Evolutionary conservation across 2,113 vertebrate species (phyloP).

Genomic region (Dipodomys spectabilis): DNA sequence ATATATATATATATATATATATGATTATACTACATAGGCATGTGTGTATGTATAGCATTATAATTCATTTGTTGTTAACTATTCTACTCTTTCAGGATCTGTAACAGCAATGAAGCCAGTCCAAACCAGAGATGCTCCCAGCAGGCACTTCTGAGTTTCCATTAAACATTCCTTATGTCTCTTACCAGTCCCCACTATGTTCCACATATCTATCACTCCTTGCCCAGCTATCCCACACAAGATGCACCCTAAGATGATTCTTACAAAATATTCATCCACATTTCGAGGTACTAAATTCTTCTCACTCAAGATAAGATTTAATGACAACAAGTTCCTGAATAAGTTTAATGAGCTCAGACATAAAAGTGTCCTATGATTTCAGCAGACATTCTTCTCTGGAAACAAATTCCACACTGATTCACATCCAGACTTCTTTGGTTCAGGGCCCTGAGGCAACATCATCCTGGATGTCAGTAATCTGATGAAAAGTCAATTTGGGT

Average conservation of each 20-base stretch:
- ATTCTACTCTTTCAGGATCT: not conserved
- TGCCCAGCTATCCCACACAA: slow-evolving; percentile 55
- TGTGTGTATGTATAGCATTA: no score
- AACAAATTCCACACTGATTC: slow-evolving; percentile 41
- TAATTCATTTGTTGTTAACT: slow-evolving; percentile 46
- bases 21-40: no score
- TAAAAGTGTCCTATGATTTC: slow-evolving; percentile 25
- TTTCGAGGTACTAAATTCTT: slow-evolving; percentile 70
- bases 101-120: slow-evolving; percentile 30
- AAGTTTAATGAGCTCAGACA: slow-evolving; percentile 55
- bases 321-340: slow-evolving; percentile 10
- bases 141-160: not conserved
- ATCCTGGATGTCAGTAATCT: not conserved
- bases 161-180: slow-evolving; percentile 55
- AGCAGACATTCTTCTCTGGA: not conserved
- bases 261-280: slow-evolving; percentile 70
- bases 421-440: slow-evolving; percentile 3
- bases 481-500: slow-evolving; percentile 59
- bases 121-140: not conserved
- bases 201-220: slow-evolving; percentile 43
- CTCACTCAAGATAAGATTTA: slow-evolving; percentile 72
- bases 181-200: slow-evolving; percentile 53
- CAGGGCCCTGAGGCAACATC: not conserved
- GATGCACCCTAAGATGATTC: slow-evolving; percentile 32
- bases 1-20: no score